Evolutionary conservation across 2,113 vertebrate species (phyloP), one percentile per base, ranked within the genome.

Genomic region (Strigops habroptila): DNA sequence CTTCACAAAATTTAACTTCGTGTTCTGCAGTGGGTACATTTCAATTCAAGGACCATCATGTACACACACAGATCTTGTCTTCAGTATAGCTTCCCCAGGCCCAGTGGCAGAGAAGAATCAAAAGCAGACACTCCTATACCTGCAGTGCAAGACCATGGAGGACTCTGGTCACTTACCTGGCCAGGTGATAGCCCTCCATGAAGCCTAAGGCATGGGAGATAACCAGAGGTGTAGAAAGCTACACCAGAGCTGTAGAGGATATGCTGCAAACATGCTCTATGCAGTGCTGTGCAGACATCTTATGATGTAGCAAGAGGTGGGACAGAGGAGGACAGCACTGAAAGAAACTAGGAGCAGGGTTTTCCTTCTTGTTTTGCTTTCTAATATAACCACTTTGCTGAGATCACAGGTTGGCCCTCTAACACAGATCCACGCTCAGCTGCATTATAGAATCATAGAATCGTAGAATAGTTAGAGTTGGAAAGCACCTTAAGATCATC

Each of bases 241-340:
- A 31, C 44, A 35, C 24, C 33, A 53, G 46, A 33, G 60, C 39
- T 67, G 18, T 7, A 53, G 63, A 28, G 82, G 39, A 41, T 22
- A 17, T 1, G 9, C 25, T 48, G 46, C 82, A 37, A 60, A 49
- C 48, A n/a, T 1, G 3, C n/a, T 49, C 43, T 41, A 5, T n/a
- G 53, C 0, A 0, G 39, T 77, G 59, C n/a, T 37, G 4, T 27
- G 13, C 0, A 0, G 41, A 33, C 21, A 13, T 39, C 33, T 48
- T 15, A 10, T 1, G 39, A 30, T 19, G 18, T 8, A 59, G 68
- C 16, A 67, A 73, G 37, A 25, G 8, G 48, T n/a, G 57, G 22
- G 79, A 65, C 14, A 55, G 65, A 43, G 57, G 8, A 69, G 6
- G 46, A 44, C 46, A 57, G 30, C 24, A 35, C 15, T 39, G 37